Base-by-base conservation (phyloP, 2,888 invertebrate species). In the Cerastis leucographa region DNA sequence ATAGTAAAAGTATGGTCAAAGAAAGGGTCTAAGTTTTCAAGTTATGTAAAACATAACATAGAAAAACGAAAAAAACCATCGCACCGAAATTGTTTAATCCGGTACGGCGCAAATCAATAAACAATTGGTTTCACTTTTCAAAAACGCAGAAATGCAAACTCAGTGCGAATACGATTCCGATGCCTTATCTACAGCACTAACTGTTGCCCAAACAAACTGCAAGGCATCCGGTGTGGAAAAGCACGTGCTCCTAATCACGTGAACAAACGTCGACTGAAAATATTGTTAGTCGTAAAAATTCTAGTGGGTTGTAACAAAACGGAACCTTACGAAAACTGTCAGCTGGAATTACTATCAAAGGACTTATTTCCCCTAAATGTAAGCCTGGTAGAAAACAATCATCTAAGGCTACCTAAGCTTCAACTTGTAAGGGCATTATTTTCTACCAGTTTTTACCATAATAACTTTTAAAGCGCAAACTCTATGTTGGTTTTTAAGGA, bases 241-340 rank as follows among this genome's bases (percentile, higher is more conserved):
- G 78, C 91, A 91, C 91, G 91, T 90, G 91, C 82, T 83, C n/a
- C 40, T 29, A 67, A 80, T 66, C 88, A 89, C 87, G 89, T 90
- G 89, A 88, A 86, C 62, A 78, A 66, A 72, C 69, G 81, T 83
- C 78, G 86, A 89, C 90, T 91, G 89, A 88, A 91, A 91, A 91
- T 91, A 91, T 89, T 86, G 84, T 83, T 80, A 90, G 85, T 90
- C 91, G 91, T 91, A 90, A 91, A 90, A 90, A 89, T 83, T 78
- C 69, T 81, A 76, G 74, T 73, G 74, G 76, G 35, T 51, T 65
- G 74, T 67, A 83, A 86, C 81, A 85, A 87, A 83, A 83, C 81
- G 85, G 72, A 77, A 80, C 75, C 29, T 76, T 61, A 66, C 71
- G 84, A 88, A 88, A 82, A 76, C 40, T 71, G 35, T 67, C 62